Conservation (phyloP, 92 coral and sea anemone genomes). For the Porites divaricata region DNA sequence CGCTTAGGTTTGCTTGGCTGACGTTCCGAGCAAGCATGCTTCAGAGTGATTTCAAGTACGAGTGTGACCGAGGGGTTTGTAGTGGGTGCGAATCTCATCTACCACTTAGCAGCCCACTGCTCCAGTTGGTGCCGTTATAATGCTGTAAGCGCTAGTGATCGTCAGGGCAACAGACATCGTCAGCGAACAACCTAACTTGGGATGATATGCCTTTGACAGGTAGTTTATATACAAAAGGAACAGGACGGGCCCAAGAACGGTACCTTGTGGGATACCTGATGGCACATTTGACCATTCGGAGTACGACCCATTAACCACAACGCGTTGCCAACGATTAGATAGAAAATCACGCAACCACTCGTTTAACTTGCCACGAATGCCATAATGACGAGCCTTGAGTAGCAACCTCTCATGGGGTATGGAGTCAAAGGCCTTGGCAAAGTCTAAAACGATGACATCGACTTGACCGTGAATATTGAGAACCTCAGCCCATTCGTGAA, state of each 20-base stretch:
- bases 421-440: too few species aligned
- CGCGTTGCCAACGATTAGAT: conserved; percentile 26
- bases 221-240: conserved; percentile 42
- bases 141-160: conserved; percentile 27
- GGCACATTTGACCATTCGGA: conserved; percentile 26
- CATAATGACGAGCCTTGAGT: conserved; percentile 34
- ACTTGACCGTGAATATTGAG: conserved; percentile 1
- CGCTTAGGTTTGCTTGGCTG: too few species aligned
- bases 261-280: conserved; percentile 49
- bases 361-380: conserved; percentile 48
- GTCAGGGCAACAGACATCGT: conserved; percentile 26
- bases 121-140: conserved; percentile 27
- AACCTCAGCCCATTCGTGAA: conserved; percentile 48
- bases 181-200: conserved; percentile 40
- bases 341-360: conserved; percentile 41
- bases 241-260: conserved; percentile 43
- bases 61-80: background rate
- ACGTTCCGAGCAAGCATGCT: too few species aligned
- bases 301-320: conserved; percentile 32
- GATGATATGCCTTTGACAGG: conserved; percentile 25
- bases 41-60: too few species aligned
- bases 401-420: background rate
- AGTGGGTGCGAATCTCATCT: conserved; percentile 35
- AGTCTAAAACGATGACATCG: too few species aligned
- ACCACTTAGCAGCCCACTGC: conserved; percentile 32